These are phyloP conservation scores for Pardalotus punctatus DNA, from an alignment of 2,113 vertebrate species.

Conservation along the genomic window DNA sequence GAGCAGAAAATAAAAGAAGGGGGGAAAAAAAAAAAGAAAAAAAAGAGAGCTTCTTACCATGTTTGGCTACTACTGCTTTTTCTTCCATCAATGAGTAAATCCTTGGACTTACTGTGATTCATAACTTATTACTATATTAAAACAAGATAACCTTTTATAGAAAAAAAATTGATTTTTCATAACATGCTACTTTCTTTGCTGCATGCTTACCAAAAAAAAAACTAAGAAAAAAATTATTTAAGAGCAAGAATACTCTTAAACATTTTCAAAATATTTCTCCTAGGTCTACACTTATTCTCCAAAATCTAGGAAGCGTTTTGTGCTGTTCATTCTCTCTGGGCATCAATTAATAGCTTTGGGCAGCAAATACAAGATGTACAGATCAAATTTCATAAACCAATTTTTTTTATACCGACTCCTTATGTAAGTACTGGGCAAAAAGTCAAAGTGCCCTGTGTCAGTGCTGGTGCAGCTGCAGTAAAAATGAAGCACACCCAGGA, in stretches of 20 bases:
- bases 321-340: background rate
- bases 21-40: background rate
- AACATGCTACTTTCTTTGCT: background rate
- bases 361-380: slow-evolving; percentile 24
- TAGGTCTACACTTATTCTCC: background rate
- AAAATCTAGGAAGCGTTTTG: background rate
- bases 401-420: background rate
- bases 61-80: background rate
- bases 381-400: slow-evolving; percentile 1
- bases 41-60: background rate
- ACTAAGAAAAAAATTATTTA: background rate
- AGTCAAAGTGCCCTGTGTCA: slow-evolving; percentile 27
- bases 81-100: background rate
- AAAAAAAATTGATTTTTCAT: background rate
- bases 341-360: background rate
- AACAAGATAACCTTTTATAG: rapidly evolving
- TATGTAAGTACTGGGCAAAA: slow-evolving; percentile 31
- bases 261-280: background rate
- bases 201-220: background rate
- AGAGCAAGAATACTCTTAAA: background rate
- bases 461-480: background rate
- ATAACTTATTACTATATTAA: background rate
- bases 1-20: rapidly evolving
- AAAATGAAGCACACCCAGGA: background rate
- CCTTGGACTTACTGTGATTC: background rate